Evolutionary conservation across 1,140 invertebrate species (phyloP).

Genomic region (Agrilus planipennis): DNA sequence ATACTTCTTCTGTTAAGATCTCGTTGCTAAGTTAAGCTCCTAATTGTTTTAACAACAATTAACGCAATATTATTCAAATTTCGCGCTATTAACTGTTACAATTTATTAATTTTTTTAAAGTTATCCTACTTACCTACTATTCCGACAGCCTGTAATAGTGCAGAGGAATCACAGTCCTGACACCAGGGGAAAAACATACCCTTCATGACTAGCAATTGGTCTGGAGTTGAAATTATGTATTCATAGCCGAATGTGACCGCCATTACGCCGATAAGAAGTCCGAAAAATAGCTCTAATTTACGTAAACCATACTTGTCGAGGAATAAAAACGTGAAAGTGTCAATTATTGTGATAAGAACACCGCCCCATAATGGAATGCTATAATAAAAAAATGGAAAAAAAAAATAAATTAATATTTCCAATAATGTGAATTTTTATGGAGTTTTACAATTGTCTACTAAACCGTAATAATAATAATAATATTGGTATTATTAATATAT

Average conservation of each 20-base stretch:
- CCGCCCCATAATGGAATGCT: conserved; percentile 80
- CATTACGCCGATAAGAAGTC: conserved; percentile 75
- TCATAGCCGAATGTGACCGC: conserved; percentile 86
- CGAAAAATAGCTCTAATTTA: conserved; percentile 84
- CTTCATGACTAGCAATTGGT: conserved; percentile 58
- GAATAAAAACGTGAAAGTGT: conserved; percentile 88
- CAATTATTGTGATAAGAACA: conserved; percentile 77
- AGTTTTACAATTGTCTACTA: no score
- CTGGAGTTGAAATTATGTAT: conserved; percentile 63
- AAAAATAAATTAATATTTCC: no score
- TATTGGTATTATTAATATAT: no score
- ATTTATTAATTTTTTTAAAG: neutral
- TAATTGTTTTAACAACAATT: no score
- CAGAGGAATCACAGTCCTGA: conserved; percentile 51
- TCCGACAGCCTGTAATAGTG: conserved; percentile 72
- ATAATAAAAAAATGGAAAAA: no score
- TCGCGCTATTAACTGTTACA: no score
- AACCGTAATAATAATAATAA: no score
- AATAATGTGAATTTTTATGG: no score
- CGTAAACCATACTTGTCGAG: conserved; percentile 85
- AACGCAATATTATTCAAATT: no score
- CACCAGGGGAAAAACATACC: conserved; percentile 83
- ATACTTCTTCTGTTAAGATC: no score
- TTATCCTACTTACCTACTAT: conserved; percentile 58
- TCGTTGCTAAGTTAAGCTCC: no score